These are phyloP conservation scores for Heliconius hermathena DNA, from an alignment of 1,140 invertebrate genomes.

Conservation along the genomic window DNA sequence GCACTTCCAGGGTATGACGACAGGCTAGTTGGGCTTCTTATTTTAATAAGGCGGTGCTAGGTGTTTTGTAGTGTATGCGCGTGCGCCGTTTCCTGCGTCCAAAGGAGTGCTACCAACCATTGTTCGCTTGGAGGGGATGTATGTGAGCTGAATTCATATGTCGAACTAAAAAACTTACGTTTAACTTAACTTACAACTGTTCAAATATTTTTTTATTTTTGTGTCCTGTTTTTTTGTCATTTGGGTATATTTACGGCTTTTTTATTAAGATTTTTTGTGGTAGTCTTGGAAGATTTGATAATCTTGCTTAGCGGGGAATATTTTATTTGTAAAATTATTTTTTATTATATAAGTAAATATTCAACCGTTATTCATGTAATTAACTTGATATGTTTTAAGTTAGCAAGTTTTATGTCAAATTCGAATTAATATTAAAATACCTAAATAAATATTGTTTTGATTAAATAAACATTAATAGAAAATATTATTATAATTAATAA, in stretches of 20 bases:
- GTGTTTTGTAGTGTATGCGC: conserved; percentile 69
- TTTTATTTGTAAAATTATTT: background rate
- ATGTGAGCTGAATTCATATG: conserved; percentile 67
- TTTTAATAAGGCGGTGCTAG: conserved; percentile 59
- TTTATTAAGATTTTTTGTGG: background rate
- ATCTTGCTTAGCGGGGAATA: background rate
- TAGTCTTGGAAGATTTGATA: background rate
- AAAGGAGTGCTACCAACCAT: conserved; percentile 77
- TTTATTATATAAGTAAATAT: no score
- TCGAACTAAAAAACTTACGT: conserved; percentile 60
- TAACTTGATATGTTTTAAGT: background rate
- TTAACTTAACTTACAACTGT: conserved; percentile 35
- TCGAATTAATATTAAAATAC: background rate
- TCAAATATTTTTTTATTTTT: conserved; percentile 34
- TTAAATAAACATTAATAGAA: background rate
- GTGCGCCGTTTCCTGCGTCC: conserved; percentile 73
- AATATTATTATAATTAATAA: background rate
- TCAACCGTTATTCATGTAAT: no score
- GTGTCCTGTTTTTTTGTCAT: background rate
- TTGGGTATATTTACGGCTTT: background rate
- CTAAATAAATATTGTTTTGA: no score
- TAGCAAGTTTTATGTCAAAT: background rate
- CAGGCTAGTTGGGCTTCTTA: conserved; percentile 46
- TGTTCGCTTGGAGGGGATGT: conserved; percentile 72
- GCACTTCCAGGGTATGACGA: conserved; percentile 60